phyloP scores from a whole-genome alignment of 1,140 invertebrate genomes.

The Drosophila gunungcola region DNA sequence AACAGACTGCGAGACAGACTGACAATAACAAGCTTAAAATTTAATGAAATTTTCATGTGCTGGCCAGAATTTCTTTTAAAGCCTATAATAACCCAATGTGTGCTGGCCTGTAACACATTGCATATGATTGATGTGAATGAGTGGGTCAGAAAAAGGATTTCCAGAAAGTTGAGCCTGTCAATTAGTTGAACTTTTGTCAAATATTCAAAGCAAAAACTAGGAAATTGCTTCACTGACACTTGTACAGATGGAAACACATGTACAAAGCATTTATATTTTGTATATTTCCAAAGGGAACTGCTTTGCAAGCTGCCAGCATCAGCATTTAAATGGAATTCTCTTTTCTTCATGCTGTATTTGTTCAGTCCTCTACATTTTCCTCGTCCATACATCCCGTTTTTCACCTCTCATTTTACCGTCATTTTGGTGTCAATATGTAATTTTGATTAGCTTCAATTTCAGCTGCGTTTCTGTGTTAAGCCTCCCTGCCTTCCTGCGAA shows the following conservation, averaged over 20 bases:
- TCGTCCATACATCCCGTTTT: background rate
- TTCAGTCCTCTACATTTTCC: background rate
- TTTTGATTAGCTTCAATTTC: conserved; percentile 72
- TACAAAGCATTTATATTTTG: conserved; percentile 10
- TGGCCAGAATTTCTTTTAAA: conserved; percentile 21
- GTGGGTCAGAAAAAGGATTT: background rate
- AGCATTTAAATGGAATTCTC: conserved; percentile 22
- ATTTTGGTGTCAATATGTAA: conserved; percentile 60
- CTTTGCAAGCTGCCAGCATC: conserved; percentile 10
- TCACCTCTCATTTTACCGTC: background rate
- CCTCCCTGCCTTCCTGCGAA: conserved; percentile 23
- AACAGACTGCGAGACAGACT: conserved; percentile 8
- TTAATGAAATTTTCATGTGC: conserved; percentile 72
- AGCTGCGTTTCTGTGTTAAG: conserved; percentile 12
- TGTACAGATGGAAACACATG: conserved; percentile 1
- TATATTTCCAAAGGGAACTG: background rate
- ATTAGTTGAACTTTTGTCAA: conserved; percentile 62
- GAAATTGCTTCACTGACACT: conserved; percentile 10
- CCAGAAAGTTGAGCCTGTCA: conserved; percentile 38
- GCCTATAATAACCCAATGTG: conserved; percentile 24
- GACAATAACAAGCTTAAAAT: conserved; percentile 58
- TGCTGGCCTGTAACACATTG: conserved; percentile 43
- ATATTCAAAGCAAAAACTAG: conserved; percentile 53
- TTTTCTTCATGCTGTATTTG: conserved; percentile 10
- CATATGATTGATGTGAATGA: conserved; percentile 72